A percentile compares a stretch with the other conserved stretches of the same genome.
Evolutionary conservation across 2,797 vertebrate genomes (phyloP).

Genomic region (Echiichthys vipera): DNA sequence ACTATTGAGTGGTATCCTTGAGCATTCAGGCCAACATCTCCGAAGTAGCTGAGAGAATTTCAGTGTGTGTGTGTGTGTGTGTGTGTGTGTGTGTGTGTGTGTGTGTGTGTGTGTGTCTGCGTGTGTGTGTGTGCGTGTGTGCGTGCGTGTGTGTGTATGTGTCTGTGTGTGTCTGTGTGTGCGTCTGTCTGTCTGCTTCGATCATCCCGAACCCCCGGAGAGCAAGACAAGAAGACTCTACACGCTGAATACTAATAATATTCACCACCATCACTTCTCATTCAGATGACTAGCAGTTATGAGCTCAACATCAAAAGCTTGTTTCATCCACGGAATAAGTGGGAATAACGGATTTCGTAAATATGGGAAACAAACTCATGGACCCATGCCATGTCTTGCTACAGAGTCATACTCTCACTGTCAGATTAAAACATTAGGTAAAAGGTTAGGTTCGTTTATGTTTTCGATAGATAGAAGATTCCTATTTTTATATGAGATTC

Average conservation of each 20-base stretch:
- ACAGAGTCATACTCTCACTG: conserved; percentile 5
- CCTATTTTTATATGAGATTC: no score
- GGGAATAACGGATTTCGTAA: conserved; percentile 66
- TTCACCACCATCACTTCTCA: conserved; percentile 57
- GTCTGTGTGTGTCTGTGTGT: not conserved
- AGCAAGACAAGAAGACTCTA: conserved; percentile 54
- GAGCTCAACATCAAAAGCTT: conserved; percentile 68
- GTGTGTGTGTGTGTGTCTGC: not conserved
- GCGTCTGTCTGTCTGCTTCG: conserved; percentile 37
- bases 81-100: conserved; percentile 7
- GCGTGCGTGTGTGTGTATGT: not conserved
- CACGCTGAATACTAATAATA: conserved; percentile 74
- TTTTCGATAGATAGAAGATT: no score
- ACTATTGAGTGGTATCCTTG: conserved; percentile 52
- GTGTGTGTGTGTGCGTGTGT: conserved; percentile 8
- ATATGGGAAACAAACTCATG: conserved; percentile 56
- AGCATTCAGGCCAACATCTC: conserved; percentile 60
- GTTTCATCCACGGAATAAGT: conserved; percentile 68
- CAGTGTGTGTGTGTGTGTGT: conserved; percentile 23
- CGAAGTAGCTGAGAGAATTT: conserved; percentile 29
- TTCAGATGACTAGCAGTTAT: conserved; percentile 73
- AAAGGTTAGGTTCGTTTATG: no score
- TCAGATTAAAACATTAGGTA: no score
- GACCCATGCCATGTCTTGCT: not conserved
- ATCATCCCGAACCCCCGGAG: conserved; percentile 53